Conservation (phyloP, 2,888 invertebrate species). For the Zaprionus lineosus region DNA sequence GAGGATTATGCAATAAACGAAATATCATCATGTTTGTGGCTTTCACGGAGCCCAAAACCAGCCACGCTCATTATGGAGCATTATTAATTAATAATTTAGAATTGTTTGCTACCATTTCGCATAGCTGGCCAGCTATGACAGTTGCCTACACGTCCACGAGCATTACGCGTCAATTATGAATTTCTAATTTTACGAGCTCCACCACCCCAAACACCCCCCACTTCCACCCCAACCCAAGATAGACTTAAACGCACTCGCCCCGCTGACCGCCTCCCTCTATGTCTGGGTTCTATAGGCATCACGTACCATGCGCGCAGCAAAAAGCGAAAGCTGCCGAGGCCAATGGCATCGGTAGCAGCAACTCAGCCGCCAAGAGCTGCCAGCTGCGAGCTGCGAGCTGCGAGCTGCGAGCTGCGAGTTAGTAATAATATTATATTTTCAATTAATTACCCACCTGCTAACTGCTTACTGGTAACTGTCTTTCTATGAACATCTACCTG, state of each 20-base stretch:
- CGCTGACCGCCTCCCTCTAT: too few relatives aligned
- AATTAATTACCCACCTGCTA: constrained; percentile 42
- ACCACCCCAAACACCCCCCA: too few relatives aligned
- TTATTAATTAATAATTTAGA: constrained; percentile 71
- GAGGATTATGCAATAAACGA: constrained; percentile 73
- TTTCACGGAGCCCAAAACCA: constrained; percentile 47
- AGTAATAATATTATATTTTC: constrained; percentile 27
- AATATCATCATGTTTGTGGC: constrained; percentile 64
- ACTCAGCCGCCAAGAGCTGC: too few relatives aligned
- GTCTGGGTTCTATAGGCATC: constrained; percentile 50
- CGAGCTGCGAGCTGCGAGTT: constrained; percentile 15
- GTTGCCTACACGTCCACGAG: constrained; percentile 32
- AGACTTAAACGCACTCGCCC: too few relatives aligned
- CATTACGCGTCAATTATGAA: constrained; percentile 74
- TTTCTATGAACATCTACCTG: constrained; percentile 6
- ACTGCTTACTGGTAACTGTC: constrained; percentile 2
- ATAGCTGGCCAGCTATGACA: constrained; percentile 3
- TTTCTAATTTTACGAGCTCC: constrained; percentile 66
- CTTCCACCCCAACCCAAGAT: too few relatives aligned
- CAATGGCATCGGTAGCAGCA: constrained; percentile 78
- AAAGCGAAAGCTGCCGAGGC: constrained; percentile 80
- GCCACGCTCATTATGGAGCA: constrained; percentile 54
- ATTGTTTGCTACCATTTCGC: constrained; percentile 63
- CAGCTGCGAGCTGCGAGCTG: constrained; percentile 14
- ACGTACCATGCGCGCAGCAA: constrained; percentile 53